Conservation (phyloP, 2,888 invertebrate genomes). For the Pemphredon lugubris region DNA sequence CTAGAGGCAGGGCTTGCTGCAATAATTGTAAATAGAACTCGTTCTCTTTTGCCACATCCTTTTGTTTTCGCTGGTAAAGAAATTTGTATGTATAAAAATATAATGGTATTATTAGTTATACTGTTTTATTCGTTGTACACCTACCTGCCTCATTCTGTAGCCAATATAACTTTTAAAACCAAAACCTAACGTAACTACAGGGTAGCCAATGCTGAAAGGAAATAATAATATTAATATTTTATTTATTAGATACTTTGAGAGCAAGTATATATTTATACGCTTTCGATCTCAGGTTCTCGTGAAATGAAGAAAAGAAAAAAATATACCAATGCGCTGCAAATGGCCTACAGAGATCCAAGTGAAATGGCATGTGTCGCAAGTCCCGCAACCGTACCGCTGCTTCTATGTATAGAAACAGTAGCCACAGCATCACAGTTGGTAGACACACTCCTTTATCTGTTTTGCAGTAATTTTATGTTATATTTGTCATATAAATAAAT, state of each 20-base stretch:
- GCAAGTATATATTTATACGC: no score
- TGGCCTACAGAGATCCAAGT: conserved; percentile 95
- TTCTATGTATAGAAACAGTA: conserved; percentile 96
- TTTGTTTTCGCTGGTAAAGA: conserved; percentile 89
- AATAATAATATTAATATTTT: conserved; percentile 14
- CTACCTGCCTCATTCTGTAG: conserved; percentile 90
- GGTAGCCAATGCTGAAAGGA: conserved; percentile 91
- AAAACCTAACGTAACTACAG: conserved; percentile 97
- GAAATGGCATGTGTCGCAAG: conserved; percentile 91
- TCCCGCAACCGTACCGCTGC: conserved; percentile 93
- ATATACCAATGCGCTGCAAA: conserved; percentile 97
- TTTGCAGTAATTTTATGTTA: conserved; percentile 16
- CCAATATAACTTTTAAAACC: conserved; percentile 96
- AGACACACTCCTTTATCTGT: conserved; percentile 95
- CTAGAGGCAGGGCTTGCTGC: conserved; percentile 93
- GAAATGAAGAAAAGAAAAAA: conserved; percentile 12
- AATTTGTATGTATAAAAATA: conserved; percentile 14
- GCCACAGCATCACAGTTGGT: conserved; percentile 96
- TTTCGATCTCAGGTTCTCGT: no score
- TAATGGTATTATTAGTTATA: background rate
- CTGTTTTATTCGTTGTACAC: conserved; percentile 46
- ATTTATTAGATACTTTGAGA: no score
- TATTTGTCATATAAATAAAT: conserved; percentile 2
- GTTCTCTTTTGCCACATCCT: conserved; percentile 96
- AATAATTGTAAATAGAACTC: conserved; percentile 96